phyloP scores from a whole-genome alignment of 2,888 invertebrate genomes.

The Anodontia alba region DNA sequence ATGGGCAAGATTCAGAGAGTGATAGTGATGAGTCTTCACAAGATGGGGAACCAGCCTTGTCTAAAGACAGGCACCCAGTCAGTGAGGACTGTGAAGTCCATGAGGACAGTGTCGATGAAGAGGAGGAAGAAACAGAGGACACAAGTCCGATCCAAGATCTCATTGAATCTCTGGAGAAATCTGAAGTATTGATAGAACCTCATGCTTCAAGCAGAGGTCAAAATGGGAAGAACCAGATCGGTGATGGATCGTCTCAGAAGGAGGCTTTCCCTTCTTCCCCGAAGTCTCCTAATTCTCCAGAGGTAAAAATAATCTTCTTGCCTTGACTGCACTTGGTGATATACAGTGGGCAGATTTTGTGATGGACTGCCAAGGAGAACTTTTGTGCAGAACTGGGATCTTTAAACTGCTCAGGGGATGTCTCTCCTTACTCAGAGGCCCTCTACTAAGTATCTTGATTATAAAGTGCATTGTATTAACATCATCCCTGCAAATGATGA shows the following conservation, averaged over 20 bases:
- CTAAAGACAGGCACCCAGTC: conserved; percentile 23
- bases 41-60: conserved; percentile 3
- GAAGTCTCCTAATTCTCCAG: conserved; percentile 45
- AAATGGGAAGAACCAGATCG: background rate
- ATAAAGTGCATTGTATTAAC: no score
- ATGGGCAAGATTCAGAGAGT: conserved; percentile 57
- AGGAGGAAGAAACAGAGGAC: conserved; percentile 30
- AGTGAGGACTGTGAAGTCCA: background rate
- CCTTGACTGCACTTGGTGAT: no score
- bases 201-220: background rate
- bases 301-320: no score
- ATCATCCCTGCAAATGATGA: no score
- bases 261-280: conserved; percentile 33
- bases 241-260: conserved; percentile 28
- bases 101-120: conserved; percentile 32
- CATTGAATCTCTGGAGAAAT: conserved; percentile 54
- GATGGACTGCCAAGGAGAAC: no score
- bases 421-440: no score
- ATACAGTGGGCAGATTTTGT: background rate
- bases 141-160: conserved; percentile 58
- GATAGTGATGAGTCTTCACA: conserved; percentile 27
- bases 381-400: no score
- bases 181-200: conserved; percentile 2
- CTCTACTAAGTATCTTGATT: no score
- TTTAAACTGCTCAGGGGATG: no score